phyloP scores from a whole-genome alignment of 2,797 vertebrate species.

The Pangasius sanitwongsei region DNA sequence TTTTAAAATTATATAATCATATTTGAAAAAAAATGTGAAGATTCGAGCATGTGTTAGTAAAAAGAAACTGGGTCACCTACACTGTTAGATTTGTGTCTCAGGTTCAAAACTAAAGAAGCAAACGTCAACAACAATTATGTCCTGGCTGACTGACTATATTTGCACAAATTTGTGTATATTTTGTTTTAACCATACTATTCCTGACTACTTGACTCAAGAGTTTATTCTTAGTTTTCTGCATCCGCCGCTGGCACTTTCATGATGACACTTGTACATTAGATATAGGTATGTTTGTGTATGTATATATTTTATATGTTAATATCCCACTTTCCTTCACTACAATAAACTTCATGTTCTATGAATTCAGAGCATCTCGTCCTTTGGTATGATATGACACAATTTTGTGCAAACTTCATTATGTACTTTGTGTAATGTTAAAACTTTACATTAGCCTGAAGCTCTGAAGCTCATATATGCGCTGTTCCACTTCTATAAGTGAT shows the following conservation, averaged over 20 bases:
- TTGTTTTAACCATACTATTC: constrained; percentile 4
- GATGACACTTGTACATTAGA: constrained; percentile 54
- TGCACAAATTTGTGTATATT: constrained; percentile 13
- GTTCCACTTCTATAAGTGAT: constrained; percentile 19
- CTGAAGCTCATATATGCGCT: background rate
- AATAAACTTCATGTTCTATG: constrained; percentile 72
- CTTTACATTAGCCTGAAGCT: background rate
- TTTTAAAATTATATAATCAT: background rate
- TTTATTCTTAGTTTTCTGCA: constrained; percentile 33
- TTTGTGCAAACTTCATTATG: background rate
- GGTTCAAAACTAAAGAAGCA: background rate
- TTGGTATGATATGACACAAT: background rate
- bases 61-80: background rate
- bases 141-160: constrained; percentile 2
- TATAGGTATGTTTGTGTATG: constrained; percentile 53
- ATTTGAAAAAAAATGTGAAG: background rate
- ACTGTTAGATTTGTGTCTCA: background rate
- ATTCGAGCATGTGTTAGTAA: constrained; percentile 8
- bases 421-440: background rate
- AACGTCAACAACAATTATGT: background rate
- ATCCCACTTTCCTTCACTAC: constrained; percentile 81
- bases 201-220: background rate
- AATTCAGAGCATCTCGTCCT: background rate
- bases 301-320: constrained; percentile 39
- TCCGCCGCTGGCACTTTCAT: constrained; percentile 8